Conservation (phyloP, 2,797 vertebrate genomes). For the Nannoperca obscura region DNA sequence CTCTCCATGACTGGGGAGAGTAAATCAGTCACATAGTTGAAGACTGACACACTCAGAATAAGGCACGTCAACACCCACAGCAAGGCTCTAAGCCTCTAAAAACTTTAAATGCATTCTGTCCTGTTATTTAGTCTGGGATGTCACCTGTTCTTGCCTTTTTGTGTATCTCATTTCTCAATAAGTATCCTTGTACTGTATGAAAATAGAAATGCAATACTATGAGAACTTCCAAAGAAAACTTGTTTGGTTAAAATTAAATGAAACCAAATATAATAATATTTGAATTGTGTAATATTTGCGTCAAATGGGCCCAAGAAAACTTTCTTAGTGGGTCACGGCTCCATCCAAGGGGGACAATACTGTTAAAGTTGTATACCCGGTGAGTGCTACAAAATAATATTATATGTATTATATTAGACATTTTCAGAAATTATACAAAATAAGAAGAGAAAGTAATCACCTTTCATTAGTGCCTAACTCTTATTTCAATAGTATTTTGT, state of each 20-base stretch:
- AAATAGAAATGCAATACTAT: background rate
- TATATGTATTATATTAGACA: background rate
- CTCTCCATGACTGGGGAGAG: conserved; percentile 56
- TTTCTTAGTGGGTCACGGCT: background rate
- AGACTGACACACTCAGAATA: conserved; percentile 52
- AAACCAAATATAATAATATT: background rate
- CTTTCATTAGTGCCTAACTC: background rate
- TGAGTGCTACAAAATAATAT: background rate
- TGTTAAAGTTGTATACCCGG: background rate
- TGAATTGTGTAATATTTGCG: background rate
- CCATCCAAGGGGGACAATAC: background rate
- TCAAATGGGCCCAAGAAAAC: background rate
- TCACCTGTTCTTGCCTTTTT: conserved; percentile 32
- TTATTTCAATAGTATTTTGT: background rate
- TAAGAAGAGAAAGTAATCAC: background rate
- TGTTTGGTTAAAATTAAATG: conserved; percentile 1
- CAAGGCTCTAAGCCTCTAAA: conserved; percentile 42
- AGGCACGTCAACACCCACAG: conserved; percentile 58
- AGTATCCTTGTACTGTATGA: background rate
- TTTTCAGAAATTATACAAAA: background rate
- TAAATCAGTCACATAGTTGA: conserved; percentile 63
- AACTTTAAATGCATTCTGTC: conserved; percentile 47
- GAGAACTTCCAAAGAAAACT: background rate
- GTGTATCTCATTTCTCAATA: conserved; percentile 15
- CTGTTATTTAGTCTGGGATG: conserved; percentile 31